Conservation (phyloP, 2,113 vertebrate species). For the Proteles cristata region DNA sequence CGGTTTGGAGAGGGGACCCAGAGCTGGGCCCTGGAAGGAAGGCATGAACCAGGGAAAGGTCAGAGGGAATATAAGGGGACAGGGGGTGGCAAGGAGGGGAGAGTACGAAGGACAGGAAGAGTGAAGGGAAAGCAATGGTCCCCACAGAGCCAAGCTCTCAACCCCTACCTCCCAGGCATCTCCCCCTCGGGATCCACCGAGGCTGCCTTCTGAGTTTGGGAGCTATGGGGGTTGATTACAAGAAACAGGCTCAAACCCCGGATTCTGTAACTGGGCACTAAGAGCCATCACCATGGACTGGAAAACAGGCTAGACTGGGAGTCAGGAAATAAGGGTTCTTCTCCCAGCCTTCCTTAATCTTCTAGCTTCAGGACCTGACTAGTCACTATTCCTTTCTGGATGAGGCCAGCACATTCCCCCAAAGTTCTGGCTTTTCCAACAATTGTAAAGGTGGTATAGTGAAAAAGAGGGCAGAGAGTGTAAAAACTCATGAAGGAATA, state of each 20-base stretch:
- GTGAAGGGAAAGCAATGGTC: slow-evolving; percentile 68
- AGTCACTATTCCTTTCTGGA: not conserved
- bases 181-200: not conserved
- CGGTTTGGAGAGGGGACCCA: slow-evolving; percentile 69
- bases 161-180: not conserved
- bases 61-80: slow-evolving; percentile 14
- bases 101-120: slow-evolving; percentile 59
- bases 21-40: slow-evolving; percentile 66
- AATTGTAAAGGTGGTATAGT: not conserved
- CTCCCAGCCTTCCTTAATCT: not conserved
- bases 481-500: not conserved
- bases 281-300: not conserved
- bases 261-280: not conserved
- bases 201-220: not conserved
- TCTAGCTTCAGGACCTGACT: not conserved
- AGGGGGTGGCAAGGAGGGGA: not conserved
- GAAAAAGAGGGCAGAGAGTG: not conserved
- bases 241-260: not conserved
- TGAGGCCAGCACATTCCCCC: not conserved
- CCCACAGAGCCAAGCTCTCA: slow-evolving; percentile 7
- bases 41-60: slow-evolving; percentile 33
- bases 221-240: not conserved
- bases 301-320: not conserved
- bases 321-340: not conserved
- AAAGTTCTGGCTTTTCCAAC: not conserved